These are phyloP conservation scores for Armadillidium nasatum DNA, from an alignment of 1,140 invertebrate species.

Conservation along the genomic window DNA sequence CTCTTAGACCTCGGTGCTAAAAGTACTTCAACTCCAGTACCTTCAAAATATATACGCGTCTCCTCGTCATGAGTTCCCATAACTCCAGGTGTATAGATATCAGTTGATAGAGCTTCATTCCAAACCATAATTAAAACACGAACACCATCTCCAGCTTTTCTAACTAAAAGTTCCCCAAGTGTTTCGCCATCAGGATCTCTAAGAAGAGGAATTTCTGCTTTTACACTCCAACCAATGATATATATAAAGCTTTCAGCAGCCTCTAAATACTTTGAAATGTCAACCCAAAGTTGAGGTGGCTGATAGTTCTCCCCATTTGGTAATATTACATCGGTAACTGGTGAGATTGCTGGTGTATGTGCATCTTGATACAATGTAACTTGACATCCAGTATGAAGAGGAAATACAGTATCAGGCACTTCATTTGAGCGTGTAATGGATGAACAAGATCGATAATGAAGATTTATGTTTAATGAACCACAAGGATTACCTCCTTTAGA, in stretches of 20 bases:
- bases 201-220: slow-evolving; percentile 39
- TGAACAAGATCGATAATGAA: slow-evolving; percentile 37
- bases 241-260: slow-evolving; percentile 45
- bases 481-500: slow-evolving; percentile 33
- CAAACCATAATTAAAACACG: slow-evolving; percentile 44
- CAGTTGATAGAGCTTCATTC: slow-evolving; percentile 44
- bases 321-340: slow-evolving; percentile 37
- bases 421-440: slow-evolving; percentile 41
- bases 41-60: slow-evolving; percentile 44
- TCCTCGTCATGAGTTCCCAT: slow-evolving; percentile 47
- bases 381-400: slow-evolving; percentile 32
- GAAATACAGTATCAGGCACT: slow-evolving; percentile 44
- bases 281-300: slow-evolving; percentile 42
- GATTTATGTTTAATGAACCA: slow-evolving; percentile 40
- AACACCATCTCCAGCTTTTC: slow-evolving; percentile 44
- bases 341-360: slow-evolving; percentile 41
- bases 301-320: slow-evolving; percentile 34
- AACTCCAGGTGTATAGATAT: slow-evolving; percentile 42
- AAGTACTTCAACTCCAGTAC: slow-evolving; percentile 43
- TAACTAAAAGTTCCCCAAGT: slow-evolving; percentile 43
- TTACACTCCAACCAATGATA: slow-evolving; percentile 45
- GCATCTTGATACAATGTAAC: slow-evolving; percentile 45
- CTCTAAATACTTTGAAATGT: slow-evolving; percentile 37
- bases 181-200: slow-evolving; percentile 39
- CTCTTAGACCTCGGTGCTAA: slow-evolving; percentile 42